Evolutionary conservation across 2,113 vertebrate species (phyloP).

Genomic region (Parus major): DNA sequence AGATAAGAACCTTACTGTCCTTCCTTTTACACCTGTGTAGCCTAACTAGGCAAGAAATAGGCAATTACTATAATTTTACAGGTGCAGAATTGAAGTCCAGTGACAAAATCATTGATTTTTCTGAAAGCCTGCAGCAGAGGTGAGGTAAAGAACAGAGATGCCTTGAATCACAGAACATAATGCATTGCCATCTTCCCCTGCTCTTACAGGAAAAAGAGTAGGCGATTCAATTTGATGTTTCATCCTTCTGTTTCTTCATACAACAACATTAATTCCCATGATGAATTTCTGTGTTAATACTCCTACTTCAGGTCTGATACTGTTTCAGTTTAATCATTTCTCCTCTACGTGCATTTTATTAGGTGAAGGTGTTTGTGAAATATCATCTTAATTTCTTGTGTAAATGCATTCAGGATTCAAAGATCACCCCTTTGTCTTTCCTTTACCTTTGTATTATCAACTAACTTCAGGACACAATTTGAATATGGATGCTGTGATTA

Average conservation of each 20-base stretch:
- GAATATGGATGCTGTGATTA: background rate
- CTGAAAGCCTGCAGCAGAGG: background rate
- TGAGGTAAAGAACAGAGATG: background rate
- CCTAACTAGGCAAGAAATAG: background rate
- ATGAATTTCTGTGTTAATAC: conserved; percentile 12
- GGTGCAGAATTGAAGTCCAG: background rate
- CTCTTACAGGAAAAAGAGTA: background rate
- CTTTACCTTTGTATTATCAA: background rate
- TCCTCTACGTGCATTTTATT: background rate
- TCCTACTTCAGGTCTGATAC: background rate
- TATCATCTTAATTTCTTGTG: background rate
- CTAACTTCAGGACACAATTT: background rate
- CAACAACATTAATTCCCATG: conserved; percentile 7
- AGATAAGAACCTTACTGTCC: background rate
- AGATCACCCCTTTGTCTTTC: background rate
- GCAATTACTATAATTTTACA: background rate
- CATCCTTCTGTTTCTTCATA: conserved; percentile 8
- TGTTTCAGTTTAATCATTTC: background rate
- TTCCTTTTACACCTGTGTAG: background rate
- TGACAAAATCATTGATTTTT: background rate
- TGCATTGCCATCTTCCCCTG: background rate
- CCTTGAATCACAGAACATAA: background rate
- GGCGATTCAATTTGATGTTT: background rate
- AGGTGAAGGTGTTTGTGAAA: background rate
- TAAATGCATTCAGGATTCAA: background rate